A percentile compares a stretch with the other conserved stretches of the same genome.
These are phyloP conservation scores for Parauchenoglanis ngamensis DNA, from an alignment of 2,797 vertebrate genomes.

Conservation along the genomic window DNA sequence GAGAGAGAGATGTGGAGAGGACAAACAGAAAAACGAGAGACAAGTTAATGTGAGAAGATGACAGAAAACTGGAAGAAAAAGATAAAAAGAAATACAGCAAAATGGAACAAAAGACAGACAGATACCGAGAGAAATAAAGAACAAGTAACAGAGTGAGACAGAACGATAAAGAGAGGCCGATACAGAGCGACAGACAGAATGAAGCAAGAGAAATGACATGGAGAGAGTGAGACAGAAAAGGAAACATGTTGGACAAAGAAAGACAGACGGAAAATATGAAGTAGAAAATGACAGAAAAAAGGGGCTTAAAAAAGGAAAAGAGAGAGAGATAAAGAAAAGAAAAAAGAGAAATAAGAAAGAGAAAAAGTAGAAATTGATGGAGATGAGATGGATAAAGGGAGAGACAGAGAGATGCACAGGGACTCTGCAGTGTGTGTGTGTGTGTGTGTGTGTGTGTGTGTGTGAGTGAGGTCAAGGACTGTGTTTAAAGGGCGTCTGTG, in stretches of 20 bases:
- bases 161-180: not conserved
- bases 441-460: slow-evolving; percentile 8
- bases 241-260: not conserved
- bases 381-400: slow-evolving; percentile 18
- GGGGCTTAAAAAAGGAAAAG: not conserved
- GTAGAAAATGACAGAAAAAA: not conserved
- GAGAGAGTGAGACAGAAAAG: not conserved
- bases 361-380: slow-evolving; percentile 5
- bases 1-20: not conserved
- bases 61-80: not conserved
- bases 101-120: not conserved
- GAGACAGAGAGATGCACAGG: slow-evolving; percentile 14
- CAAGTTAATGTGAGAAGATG: not conserved
- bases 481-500: not conserved
- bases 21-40: not conserved
- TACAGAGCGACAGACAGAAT: not conserved
- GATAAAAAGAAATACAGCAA: not conserved
- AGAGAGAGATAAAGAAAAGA: not conserved
- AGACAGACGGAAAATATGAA: not conserved
- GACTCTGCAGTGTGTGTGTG: not conserved
- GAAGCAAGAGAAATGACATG: not conserved
- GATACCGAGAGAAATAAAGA: not conserved
- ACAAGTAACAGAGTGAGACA: not conserved
- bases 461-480: not conserved
- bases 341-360: not conserved